Percentiles rank a stretch among this genome's conserved stretches.
Conservation (phyloP, 1,140 invertebrate genomes). For the Bombus difficillimus region DNA sequence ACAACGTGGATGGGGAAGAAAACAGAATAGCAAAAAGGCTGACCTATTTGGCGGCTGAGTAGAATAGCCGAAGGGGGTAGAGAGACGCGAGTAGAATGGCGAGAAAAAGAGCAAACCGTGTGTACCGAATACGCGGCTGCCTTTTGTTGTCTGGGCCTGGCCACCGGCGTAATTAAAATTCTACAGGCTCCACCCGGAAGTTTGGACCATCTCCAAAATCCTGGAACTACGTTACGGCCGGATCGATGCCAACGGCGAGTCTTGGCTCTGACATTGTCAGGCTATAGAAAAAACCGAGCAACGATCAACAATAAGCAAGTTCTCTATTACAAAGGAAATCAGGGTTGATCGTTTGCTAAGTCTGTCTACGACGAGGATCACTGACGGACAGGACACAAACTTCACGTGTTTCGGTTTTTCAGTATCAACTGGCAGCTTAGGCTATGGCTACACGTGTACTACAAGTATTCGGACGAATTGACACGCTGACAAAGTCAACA, state of each 20-base stretch:
- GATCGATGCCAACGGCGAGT: neutral
- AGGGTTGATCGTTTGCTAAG: neutral
- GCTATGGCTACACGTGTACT: too few species aligned
- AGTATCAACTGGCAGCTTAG: too few species aligned
- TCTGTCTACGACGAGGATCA: neutral
- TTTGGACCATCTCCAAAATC: constrained; percentile 26
- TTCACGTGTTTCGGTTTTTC: too few species aligned
- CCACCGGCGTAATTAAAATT: constrained; percentile 28
- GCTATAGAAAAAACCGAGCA: neutral
- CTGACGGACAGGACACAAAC: too few species aligned
- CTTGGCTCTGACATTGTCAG: neutral
- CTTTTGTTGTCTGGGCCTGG: neutral
- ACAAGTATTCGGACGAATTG: too few species aligned
- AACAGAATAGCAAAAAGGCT: neutral
- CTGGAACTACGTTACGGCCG: neutral
- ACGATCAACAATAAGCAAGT: neutral
- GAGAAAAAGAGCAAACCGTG: constrained; percentile 18
- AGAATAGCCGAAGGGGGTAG: neutral
- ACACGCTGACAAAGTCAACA: too few species aligned
- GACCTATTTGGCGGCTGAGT: neutral
- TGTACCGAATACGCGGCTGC: constrained; percentile 1
- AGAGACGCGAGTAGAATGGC: neutral
- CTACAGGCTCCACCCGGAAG: neutral
- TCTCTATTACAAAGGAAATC: neutral
- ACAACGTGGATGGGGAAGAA: too few species aligned